phyloP scores from a whole-genome alignment of 2,797 vertebrate species.

The Myiotriccus ornatus region DNA sequence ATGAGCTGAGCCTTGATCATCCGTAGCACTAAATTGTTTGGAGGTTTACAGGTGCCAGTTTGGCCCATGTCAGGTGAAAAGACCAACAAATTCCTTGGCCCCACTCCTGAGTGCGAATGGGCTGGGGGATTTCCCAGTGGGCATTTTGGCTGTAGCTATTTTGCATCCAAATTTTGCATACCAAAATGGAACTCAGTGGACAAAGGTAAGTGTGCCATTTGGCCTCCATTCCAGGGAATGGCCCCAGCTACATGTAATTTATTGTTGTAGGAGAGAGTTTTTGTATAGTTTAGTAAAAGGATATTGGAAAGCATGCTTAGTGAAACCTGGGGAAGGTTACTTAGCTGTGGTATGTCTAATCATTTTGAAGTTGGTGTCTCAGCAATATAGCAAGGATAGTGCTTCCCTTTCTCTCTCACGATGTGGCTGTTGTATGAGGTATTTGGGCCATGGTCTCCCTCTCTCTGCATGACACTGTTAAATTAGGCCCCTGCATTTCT shows the following conservation, averaged over 20 bases:
- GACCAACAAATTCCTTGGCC: fast-evolving
- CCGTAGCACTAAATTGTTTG: background rate
- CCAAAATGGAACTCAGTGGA: background rate
- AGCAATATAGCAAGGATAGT: background rate
- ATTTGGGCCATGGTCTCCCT: background rate
- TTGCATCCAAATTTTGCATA: background rate
- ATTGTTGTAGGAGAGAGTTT: background rate
- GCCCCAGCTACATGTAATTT: background rate
- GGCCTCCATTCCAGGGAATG: background rate
- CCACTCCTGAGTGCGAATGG: background rate
- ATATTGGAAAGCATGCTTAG: background rate
- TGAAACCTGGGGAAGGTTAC: background rate
- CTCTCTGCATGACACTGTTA: background rate
- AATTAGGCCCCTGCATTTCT: background rate
- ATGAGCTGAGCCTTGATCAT: background rate
- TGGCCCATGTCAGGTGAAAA: background rate
- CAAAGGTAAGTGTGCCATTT: background rate
- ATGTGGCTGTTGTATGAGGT: background rate
- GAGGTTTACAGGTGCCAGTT: background rate
- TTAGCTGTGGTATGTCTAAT: background rate
- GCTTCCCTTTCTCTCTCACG: background rate
- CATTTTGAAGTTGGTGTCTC: background rate
- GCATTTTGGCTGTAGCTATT: background rate
- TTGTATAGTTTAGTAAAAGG: background rate
- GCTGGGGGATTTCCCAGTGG: background rate